Evolutionary conservation across 2,113 vertebrate species (phyloP).

Genomic region (Cololabis saira): DNA sequence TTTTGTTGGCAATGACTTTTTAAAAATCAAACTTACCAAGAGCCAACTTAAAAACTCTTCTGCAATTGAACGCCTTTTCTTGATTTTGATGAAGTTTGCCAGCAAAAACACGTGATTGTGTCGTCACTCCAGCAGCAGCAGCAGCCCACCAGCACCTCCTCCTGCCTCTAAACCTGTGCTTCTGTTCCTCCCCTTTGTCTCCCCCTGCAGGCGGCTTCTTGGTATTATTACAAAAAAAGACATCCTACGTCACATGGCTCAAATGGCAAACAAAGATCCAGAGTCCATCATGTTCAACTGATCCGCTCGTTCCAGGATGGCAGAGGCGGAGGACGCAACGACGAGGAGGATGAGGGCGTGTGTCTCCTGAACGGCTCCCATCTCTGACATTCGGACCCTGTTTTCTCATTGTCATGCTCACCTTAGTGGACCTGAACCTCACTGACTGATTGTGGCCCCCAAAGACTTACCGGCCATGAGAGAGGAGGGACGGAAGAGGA

Average conservation of each 20-base stretch:
- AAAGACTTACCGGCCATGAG: slow-evolving; percentile 33
- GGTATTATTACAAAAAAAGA: slow-evolving; percentile 99
- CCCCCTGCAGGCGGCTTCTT: slow-evolving; percentile 93
- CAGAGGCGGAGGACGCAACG: slow-evolving; percentile 76
- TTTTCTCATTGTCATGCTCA: slow-evolving; percentile 22
- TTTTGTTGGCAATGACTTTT: slow-evolving; percentile 62
- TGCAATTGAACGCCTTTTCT: neutral
- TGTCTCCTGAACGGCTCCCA: slow-evolving; percentile 90
- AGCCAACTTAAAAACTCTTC: neutral
- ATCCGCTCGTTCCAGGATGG: slow-evolving; percentile 84
- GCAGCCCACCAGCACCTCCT: neutral
- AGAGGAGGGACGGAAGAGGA: neutral
- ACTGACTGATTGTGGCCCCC: slow-evolving; percentile 30
- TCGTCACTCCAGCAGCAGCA: neutral
- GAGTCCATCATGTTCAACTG: slow-evolving; percentile 99
- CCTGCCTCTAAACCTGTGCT: neutral
- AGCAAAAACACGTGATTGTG: slow-evolving; percentile 66
- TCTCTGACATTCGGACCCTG: slow-evolving; percentile 81
- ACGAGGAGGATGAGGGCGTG: slow-evolving; percentile 92
- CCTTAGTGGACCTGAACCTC: slow-evolving; percentile 35
- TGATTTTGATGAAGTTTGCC: slow-evolving; percentile 3
- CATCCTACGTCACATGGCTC: slow-evolving; percentile 99
- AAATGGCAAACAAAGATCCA: slow-evolving; percentile 99
- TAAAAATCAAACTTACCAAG: neutral
- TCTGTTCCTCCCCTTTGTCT: slow-evolving; percentile 37